Evolutionary conservation across 1,140 invertebrate species (phyloP), one percentile per base, ranked within the genome.

Genomic region (Manduca sexta): DNA sequence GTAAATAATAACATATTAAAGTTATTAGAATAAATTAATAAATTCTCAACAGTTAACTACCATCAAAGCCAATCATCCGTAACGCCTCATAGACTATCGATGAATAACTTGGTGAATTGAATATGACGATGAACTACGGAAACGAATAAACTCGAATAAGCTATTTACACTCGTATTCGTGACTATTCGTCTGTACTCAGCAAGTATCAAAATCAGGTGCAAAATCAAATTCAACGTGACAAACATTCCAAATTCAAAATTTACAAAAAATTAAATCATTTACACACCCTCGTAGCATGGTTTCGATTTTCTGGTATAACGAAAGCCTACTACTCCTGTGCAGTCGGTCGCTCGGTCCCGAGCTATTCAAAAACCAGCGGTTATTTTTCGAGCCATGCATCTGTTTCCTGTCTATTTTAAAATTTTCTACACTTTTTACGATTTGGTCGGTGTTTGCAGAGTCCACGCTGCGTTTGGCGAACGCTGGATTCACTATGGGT

Each of bases 231-330:
- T 5, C 21, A 26, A 3, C 21, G 11, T 4, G n/a, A 34, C 33
- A 13, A 5, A 3, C 13, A 34, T 12, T 11, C 11, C 6, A 13
- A 34, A 4, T 1, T 34, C 13, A 42, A 1, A 7, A 42, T 42
- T 42, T 42, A 29, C 8, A 7, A 15, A 30, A 8, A 10, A 35
- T 14, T 16, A 2, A 40, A 7, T 11, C 38, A 17, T 45, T 34
- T 13, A 45, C 43, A 14, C 31, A 91, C 90, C 88, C 88, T 49
- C 86, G 78, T n/a, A 91, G 71, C 66, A 91, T 84, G 49, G 84
- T 86, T 71, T 91, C 89, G 30, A 91, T 87, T 65, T 90, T 89
- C 31, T 83, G 81, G 64, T 90, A 92, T 13, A 91, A 74, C 12
- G 80, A 66, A 34, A 87, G 82, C 30, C 91, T 80, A 15, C 85